Evolutionary conservation across 2,888 invertebrate genomes (phyloP), one percentile per base, ranked within the genome.

Genomic region (Ischnus inquisitorius): DNA sequence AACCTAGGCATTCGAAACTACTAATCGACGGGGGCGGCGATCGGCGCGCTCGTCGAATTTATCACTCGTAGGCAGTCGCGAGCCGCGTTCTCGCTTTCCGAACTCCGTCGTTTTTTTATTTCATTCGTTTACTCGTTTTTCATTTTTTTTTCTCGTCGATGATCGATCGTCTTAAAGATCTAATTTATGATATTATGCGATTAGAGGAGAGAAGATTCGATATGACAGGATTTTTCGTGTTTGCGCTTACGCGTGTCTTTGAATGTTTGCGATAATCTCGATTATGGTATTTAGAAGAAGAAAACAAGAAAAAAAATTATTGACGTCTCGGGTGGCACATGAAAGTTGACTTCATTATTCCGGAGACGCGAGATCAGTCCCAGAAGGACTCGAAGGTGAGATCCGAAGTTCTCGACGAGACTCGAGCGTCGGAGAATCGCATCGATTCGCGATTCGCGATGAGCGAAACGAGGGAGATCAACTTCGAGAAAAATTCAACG

Each of bases 201-300:
- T 77, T 77, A 39, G 46, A 83, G 77, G 71, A 80, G 80, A 77
- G 68, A 74, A 22, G 34, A 34, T 34, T 83, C 83, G 83, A 83
- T 83, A 83, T 83, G 83, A 83, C 68, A 64, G 80, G 77, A 83
- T 62, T 72, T n/a, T 83, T 77, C 77, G 80, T 83, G 77, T 67
- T 76, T 69, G 64, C 62, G 68, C 48, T 46, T 28, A 51, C 6
- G 68, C 28, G 64, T 75, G 65, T 25, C 19, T 79, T 54, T 54
- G 39, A 41, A 71, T 57, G 41, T 48, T n/a, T 48, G 34, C 28
- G 34, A 62, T 28, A 28, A 71, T 60, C 68, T 51, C 68, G 62
- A 67, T 54, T 51, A 54, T 54, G 22, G 54, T 10, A 19, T 19
- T 19, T 34, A 34, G 34, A 22, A 22, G 10, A 54, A 54, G 19